Conservation (phyloP, 1,140 invertebrate species). For the Aphaenogaster rudis region DNA sequence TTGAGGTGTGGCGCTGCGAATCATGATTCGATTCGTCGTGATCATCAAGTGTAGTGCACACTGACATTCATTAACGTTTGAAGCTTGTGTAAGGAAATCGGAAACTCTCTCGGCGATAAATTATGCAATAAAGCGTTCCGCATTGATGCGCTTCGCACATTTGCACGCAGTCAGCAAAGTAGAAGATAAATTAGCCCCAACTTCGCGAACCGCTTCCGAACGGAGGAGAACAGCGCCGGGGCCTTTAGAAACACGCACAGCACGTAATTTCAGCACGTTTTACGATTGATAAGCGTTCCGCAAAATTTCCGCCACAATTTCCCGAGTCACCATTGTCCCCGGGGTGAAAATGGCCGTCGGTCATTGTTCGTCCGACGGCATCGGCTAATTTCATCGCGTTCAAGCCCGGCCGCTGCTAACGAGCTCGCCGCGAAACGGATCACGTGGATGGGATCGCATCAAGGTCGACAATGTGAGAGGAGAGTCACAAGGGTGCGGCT, state of each 20-base stretch:
- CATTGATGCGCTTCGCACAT: slow-evolving; percentile 10
- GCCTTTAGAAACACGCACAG: slow-evolving; percentile 33
- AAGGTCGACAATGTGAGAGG: slow-evolving; percentile 31
- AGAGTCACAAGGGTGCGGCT: slow-evolving; percentile 12
- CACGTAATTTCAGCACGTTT: slow-evolving; percentile 57
- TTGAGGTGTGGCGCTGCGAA: background rate
- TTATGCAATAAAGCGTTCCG: slow-evolving; percentile 29
- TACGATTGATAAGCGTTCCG: slow-evolving; percentile 56
- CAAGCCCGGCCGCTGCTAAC: slow-evolving; percentile 20
- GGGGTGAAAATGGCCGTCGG: slow-evolving; percentile 38
- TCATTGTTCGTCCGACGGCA: slow-evolving; percentile 50
- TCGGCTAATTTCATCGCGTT: slow-evolving; percentile 56
- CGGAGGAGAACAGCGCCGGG: background rate
- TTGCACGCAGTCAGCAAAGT: slow-evolving; percentile 32
- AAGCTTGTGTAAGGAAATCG: slow-evolving; percentile 14
- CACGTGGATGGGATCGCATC: slow-evolving; percentile 38
- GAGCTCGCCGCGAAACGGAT: slow-evolving; percentile 46
- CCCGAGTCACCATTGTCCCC: slow-evolving; percentile 46
- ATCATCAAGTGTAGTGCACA: background rate
- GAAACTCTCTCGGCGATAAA: slow-evolving; percentile 31
- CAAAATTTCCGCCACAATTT: slow-evolving; percentile 61
- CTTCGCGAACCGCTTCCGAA: slow-evolving; percentile 13
- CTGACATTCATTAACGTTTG: background rate
- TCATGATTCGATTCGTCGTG: background rate
- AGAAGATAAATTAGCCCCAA: slow-evolving; percentile 47